These are phyloP conservation scores for Oligia strigilis DNA, from an alignment of 2,888 invertebrate species.

Conservation along the genomic window DNA sequence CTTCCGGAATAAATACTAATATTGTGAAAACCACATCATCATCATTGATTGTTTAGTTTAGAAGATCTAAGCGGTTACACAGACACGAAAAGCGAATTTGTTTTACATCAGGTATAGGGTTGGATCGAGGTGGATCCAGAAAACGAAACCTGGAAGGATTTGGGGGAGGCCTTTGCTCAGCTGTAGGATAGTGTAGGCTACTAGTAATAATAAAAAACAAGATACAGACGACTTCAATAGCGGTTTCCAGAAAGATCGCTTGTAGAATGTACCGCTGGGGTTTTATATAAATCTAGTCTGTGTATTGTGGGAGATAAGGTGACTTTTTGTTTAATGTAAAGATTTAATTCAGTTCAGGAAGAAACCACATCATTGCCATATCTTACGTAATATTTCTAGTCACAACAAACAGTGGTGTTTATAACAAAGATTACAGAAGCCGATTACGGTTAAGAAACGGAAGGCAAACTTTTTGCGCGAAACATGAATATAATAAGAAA, in stretches of 20 bases:
- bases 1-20: not conserved
- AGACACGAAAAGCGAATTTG: not conserved
- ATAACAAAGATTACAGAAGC: not conserved
- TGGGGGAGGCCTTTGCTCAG: not conserved
- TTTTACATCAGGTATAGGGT: not conserved
- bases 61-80: not conserved
- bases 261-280: not conserved
- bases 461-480: not conserved
- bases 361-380: not conserved
- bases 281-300: not conserved
- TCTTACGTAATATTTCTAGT: not conserved
- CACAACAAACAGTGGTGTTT: not conserved
- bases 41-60: not conserved
- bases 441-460: not conserved
- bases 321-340: not conserved
- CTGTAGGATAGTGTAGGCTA: not conserved
- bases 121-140: not conserved
- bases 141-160: not conserved
- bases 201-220: too few species aligned
- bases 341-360: not conserved
- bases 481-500: not conserved
- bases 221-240: not conserved
- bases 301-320: not conserved
- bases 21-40: not conserved
- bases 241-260: not conserved